Evolutionary conservation across 1,140 invertebrate genomes (phyloP), one percentile per base, ranked within the genome.

Genomic region (Vollenhovia emeryi): DNA sequence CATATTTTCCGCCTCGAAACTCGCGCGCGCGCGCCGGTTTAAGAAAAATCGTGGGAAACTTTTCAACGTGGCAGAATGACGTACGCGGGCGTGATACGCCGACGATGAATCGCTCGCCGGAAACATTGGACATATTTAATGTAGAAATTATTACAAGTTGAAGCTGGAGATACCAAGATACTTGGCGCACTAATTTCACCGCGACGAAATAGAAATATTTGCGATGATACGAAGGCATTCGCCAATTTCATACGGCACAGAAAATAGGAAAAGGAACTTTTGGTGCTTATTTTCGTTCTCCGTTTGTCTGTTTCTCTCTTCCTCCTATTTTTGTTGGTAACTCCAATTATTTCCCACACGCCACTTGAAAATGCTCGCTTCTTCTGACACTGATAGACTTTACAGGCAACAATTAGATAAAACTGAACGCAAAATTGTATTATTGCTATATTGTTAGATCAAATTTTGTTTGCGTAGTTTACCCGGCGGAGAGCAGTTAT

Each of bases 1-100:
- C 78, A 82, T 82, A 82, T 82, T 82, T 82, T 82, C 50, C 78
- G 52, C 27, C 78, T 73, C 50, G 64, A 1, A 24, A 18, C 36
- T 33, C 18, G 59, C 33, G 76, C 62, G 33, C 18, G 59, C 33
- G 76, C 62, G 33, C 64, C 64, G 50, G 66, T 64, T 21, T 55
- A 80, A 82, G 50, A 52, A 82, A 82, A 82, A 82, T 27, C 18
- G 36, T 33, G 50, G 27, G n/a, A 73, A 82, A 82, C 66, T 82
- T 82, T 71, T 82, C 24, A 30, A 52, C 45, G 33, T 79, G 27
- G 27, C 18, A 5, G 27, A 52, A 13, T 27, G 36, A 71, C n/a
- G 36, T 50, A 45, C 15, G 55, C 55, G 36, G 21, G 15, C 8
- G 7, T 64, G 74, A 64, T 50, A 50, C 9, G 24, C 36, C 30